Evolutionary conservation across 2,797 vertebrate genomes (phyloP), one percentile per base, ranked within the genome.

Genomic region (Chelidonichthys spinosus): DNA sequence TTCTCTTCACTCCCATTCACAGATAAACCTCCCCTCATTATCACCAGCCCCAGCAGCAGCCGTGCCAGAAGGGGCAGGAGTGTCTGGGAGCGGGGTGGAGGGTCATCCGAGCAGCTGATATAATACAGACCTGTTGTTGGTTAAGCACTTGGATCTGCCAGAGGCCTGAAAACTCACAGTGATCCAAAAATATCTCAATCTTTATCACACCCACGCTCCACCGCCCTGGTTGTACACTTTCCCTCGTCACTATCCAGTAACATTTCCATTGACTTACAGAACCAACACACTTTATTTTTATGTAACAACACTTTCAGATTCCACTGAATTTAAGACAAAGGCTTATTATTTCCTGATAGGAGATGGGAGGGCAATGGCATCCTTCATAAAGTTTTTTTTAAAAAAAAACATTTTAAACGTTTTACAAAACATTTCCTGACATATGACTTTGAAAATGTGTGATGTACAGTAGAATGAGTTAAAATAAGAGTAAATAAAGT

Each of bases 11-110:
- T 69, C 11, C n/a, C 17, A 74, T 85, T 81, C 50, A 36, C 69
- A 2, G 61, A 80, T 62, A 70, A 42, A 76, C 69, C 65, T 70
- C 78, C 37, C 82, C 69, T 90, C 69, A 53, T 83, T 63, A 82
- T 85, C 89, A 82, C 39, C 72, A 39, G 76, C 55, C 60, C n/a
- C 61, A 11, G 75, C 65, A 39, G 75, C 65, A 39, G 66, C 82
- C 54, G 82, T 65, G 73, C 44, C 79, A 72, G 40, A 54, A 40
- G 54, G 68, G 52, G 63, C 63, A 9, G 36, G 71, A 82, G 77
- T 86, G 25, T 82, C 78, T 72, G 72, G 78, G 79, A 72, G 55
- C 64, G 66, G 55, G 52, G 4, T 58, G 56, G 17, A 44, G 54
- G 18, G 42, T 55, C 53, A 35, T 62, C 18, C 15, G 73, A 69